Evolutionary conservation across 1,140 invertebrate genomes (phyloP).

Genomic region (Drosophila ogumai): DNA sequence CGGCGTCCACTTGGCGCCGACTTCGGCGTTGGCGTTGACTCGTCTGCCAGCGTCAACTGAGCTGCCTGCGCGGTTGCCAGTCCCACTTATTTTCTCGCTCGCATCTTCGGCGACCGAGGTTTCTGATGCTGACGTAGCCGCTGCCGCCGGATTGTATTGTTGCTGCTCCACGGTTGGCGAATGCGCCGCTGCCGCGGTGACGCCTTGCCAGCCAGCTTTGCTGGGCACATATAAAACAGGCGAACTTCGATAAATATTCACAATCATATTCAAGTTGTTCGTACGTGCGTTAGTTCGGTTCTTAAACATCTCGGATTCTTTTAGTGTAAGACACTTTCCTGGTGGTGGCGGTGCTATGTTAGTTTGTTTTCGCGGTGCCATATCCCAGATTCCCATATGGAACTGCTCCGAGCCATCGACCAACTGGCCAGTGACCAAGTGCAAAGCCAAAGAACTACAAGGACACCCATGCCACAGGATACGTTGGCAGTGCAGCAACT

Average conservation of each 20-base stretch:
- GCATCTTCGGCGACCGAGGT: conserved; percentile 58
- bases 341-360: neutral
- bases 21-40: conserved; percentile 16
- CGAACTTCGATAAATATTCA: conserved; percentile 76
- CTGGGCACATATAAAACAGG: conserved; percentile 77
- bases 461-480: neutral
- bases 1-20: conserved; percentile 23
- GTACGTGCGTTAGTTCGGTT: conserved; percentile 60
- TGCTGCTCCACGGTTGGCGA: conserved; percentile 11
- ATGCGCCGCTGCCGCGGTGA: conserved; percentile 40
- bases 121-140: conserved; percentile 19
- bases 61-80: conserved; percentile 12
- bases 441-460: conserved; percentile 7
- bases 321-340: conserved; percentile 35
- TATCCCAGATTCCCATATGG: neutral
- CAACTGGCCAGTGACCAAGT: conserved; percentile 3
- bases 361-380: neutral
- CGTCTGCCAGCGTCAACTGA: conserved; percentile 33
- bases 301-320: conserved; percentile 13
- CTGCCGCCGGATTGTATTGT: conserved; percentile 21
- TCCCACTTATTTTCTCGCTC: conserved; percentile 66
- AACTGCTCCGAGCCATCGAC: neutral
- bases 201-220: conserved; percentile 40
- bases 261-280: conserved; percentile 76
- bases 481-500: neutral